These are phyloP conservation scores for Periophthalmus magnuspinnatus DNA, from an alignment of 2,797 vertebrate genomes.

Conservation along the genomic window DNA sequence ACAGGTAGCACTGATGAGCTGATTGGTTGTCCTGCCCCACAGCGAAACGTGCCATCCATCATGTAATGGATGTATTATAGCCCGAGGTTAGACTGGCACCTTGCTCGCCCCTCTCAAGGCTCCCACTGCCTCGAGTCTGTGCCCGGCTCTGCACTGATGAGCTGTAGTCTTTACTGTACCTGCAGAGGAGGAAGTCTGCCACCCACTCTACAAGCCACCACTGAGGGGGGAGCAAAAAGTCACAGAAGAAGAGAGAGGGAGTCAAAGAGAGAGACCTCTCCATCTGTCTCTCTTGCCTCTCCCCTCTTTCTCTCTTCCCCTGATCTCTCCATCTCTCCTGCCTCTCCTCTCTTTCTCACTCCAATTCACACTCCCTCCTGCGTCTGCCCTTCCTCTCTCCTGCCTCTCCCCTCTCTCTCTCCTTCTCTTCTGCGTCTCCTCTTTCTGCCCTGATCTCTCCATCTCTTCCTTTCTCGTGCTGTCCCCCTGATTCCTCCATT, in stretches of 20 bases:
- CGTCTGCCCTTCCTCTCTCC: too few species aligned
- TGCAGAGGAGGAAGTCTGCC: conserved; percentile 40
- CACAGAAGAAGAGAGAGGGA: too few species aligned
- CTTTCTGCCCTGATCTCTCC: too few species aligned
- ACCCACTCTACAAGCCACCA: conserved; percentile 37
- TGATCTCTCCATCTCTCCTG: too few species aligned
- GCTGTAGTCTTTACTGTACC: conserved; percentile 29
- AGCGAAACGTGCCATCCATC: conserved; percentile 68
- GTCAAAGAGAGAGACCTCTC: too few species aligned
- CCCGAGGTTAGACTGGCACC: conserved; percentile 62
- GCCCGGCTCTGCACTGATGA: conserved; percentile 26
- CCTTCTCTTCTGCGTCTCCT: conserved; percentile 38
- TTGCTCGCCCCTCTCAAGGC: conserved; percentile 46
- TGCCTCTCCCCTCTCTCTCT: too few species aligned
- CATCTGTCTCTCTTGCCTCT: too few species aligned
- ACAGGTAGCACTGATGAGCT: conserved; percentile 41
- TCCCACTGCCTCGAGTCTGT: conserved; percentile 50
- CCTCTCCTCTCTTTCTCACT: conserved; percentile 46
- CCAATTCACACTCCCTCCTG: conserved; percentile 11
- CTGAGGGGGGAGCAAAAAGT: neutral
- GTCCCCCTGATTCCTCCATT: too few species aligned
- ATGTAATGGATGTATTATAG: conserved; percentile 65
- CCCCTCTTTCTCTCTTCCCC: too few species aligned
- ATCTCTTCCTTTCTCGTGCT: too few species aligned
- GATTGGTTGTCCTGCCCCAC: conserved; percentile 59